These are phyloP conservation scores for Graptemys geographica DNA, from an alignment of 2,797 vertebrate species.

Conservation along the genomic window DNA sequence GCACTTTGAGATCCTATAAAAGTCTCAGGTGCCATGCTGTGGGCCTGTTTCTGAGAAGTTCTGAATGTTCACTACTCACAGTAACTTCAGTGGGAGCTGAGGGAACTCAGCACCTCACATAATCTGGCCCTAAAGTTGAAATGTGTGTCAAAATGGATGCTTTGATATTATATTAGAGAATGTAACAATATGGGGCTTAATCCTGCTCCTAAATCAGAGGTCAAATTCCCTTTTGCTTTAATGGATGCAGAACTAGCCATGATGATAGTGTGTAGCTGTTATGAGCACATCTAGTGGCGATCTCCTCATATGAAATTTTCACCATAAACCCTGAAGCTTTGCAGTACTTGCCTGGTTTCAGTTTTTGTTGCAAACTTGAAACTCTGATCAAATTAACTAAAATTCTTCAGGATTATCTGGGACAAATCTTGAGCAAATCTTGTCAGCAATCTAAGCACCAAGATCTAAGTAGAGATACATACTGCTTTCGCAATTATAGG, in stretches of 20 bases:
- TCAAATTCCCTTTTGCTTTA: not conserved
- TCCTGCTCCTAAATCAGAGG: not conserved
- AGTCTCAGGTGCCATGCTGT: not conserved
- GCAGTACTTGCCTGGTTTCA: too few species aligned
- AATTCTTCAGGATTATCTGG: not conserved
- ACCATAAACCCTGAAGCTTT: not conserved
- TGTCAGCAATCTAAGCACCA: not conserved
- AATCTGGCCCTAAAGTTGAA: not conserved
- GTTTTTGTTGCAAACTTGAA: not conserved
- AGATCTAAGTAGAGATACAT: not conserved
- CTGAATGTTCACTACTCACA: not conserved
- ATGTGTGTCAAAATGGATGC: not conserved
- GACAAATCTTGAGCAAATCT: not conserved
- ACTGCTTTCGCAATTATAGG: not conserved
- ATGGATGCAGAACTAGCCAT: not conserved
- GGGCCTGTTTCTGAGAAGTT: not conserved
- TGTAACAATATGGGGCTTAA: not conserved
- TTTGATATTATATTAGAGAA: not conserved
- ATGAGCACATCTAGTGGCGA: not conserved
- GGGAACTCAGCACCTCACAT: not conserved
- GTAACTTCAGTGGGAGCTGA: not conserved
- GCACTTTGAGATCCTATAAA: not conserved
- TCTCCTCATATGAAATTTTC: not conserved
- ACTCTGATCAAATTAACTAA: not conserved
- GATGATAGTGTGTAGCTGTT: not conserved